Evolutionary conservation across 2,113 vertebrate genomes (phyloP).

Genomic region (Oryctolagus cuniculus): DNA sequence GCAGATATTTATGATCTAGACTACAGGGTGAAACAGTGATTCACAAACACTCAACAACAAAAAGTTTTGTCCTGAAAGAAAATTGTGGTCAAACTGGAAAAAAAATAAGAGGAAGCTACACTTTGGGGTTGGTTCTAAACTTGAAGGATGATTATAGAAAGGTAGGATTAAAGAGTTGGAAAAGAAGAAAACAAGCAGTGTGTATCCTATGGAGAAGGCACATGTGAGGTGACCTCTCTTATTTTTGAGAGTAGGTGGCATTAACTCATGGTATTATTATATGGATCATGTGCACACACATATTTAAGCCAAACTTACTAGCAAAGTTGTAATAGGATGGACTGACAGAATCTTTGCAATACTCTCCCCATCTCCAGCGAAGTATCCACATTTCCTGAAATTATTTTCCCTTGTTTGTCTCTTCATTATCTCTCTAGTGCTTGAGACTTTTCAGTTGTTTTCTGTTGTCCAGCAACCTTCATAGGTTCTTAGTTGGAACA

Average conservation of each 20-base stretch:
- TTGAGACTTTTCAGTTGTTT: background rate
- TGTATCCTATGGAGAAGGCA: background rate
- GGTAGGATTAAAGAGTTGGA: background rate
- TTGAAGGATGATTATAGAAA: background rate
- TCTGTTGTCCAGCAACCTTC: background rate
- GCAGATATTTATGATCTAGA: background rate
- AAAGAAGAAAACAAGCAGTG: background rate
- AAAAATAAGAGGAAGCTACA: background rate
- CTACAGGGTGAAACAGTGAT: background rate
- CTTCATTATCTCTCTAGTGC: background rate
- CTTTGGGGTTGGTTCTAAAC: background rate
- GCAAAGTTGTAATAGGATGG: background rate
- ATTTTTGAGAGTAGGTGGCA: background rate
- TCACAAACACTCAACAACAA: background rate
- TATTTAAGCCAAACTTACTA: background rate
- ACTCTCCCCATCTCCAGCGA: background rate
- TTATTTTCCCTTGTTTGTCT: background rate
- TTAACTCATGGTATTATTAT: background rate
- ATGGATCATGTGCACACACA: rapidly evolving
- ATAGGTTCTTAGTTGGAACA: background rate
- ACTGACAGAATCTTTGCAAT: background rate
- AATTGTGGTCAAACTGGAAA: background rate
- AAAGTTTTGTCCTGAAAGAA: background rate
- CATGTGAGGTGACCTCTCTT: background rate
- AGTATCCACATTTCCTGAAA: background rate